phyloP scores from a whole-genome alignment of 2,113 vertebrate genomes.

The Eolophus roseicapilla region DNA sequence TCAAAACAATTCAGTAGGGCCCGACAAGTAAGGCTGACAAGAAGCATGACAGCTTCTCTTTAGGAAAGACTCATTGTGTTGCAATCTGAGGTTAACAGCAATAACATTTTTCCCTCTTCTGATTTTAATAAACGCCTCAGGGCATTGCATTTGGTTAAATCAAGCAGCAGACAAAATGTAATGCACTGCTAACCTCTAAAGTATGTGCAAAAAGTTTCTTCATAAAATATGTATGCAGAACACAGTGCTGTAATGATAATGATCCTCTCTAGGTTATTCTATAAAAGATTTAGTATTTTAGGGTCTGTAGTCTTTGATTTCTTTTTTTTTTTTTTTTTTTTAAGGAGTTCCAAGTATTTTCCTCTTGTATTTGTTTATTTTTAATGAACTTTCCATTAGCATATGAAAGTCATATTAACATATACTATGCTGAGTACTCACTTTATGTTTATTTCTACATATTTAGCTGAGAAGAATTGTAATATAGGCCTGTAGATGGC shows the following conservation, averaged over 20 bases:
- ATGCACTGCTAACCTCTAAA: conserved; percentile 43
- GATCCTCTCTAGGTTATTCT: conserved; percentile 43
- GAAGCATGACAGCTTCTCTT: background rate
- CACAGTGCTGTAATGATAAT: conserved; percentile 28
- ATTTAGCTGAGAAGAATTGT: background rate
- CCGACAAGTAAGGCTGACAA: background rate
- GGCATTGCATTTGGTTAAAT: conserved; percentile 54
- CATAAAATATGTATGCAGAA: conserved; percentile 67
- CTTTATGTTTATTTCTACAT: background rate
- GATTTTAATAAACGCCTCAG: conserved; percentile 62
- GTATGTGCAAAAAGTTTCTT: conserved; percentile 44
- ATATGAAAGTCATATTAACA: conserved; percentile 13
- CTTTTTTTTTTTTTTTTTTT: background rate
- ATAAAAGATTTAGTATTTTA: conserved; percentile 19
- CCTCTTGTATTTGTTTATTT: conserved; percentile 54
- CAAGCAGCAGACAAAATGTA: conserved; percentile 49
- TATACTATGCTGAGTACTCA: background rate
- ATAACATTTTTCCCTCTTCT: background rate
- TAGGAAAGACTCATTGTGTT: background rate
- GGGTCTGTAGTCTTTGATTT: conserved; percentile 17
- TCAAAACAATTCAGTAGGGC: background rate
- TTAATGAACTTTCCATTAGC: conserved; percentile 30
- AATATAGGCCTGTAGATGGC: conserved; percentile 27
- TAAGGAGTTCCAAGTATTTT: conserved; percentile 8
- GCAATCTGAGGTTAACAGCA: conserved; percentile 12